These are phyloP conservation scores for Rhagophthalmus giganteus DNA, from an alignment of 2,888 invertebrate species.

Conservation along the genomic window DNA sequence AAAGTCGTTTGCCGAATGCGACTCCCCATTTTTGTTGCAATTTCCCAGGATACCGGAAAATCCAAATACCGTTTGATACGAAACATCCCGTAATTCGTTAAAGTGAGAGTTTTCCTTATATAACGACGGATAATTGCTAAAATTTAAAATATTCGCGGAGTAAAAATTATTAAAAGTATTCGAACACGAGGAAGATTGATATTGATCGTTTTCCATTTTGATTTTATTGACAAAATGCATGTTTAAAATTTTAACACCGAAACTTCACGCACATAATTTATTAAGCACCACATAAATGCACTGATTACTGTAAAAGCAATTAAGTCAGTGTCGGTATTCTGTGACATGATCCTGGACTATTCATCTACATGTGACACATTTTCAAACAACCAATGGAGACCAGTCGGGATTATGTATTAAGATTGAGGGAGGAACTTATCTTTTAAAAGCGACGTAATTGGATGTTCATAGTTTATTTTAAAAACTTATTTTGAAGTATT, in stretches of 20 bases:
- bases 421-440: slow-evolving; percentile 18
- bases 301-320: slow-evolving; percentile 37
- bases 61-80: slow-evolving; percentile 10
- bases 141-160: slow-evolving; percentile 21
- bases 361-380: slow-evolving; percentile 42
- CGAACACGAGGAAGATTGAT: slow-evolving; percentile 27
- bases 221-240: slow-evolving; percentile 39
- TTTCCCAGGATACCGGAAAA: background rate
- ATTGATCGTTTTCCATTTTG: slow-evolving; percentile 38
- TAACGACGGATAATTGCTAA: slow-evolving; percentile 14
- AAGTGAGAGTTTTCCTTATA: background rate
- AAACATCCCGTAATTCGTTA: slow-evolving; percentile 8
- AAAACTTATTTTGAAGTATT: background rate
- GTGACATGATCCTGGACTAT: slow-evolving; percentile 34
- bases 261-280: slow-evolving; percentile 20
- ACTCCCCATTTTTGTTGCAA: slow-evolving; percentile 6
- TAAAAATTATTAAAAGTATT: slow-evolving; percentile 18
- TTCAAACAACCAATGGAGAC: slow-evolving; percentile 39
- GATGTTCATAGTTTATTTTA: slow-evolving; percentile 3
- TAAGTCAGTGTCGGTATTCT: slow-evolving; percentile 32
- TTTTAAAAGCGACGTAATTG: slow-evolving; percentile 31
- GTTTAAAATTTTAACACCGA: slow-evolving; percentile 9
- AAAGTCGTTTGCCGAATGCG: background rate
- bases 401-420: slow-evolving; percentile 14
- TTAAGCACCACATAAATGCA: slow-evolving; percentile 29